Evolutionary conservation across 2,797 vertebrate species (phyloP).

Genomic region (Nasua narica): DNA sequence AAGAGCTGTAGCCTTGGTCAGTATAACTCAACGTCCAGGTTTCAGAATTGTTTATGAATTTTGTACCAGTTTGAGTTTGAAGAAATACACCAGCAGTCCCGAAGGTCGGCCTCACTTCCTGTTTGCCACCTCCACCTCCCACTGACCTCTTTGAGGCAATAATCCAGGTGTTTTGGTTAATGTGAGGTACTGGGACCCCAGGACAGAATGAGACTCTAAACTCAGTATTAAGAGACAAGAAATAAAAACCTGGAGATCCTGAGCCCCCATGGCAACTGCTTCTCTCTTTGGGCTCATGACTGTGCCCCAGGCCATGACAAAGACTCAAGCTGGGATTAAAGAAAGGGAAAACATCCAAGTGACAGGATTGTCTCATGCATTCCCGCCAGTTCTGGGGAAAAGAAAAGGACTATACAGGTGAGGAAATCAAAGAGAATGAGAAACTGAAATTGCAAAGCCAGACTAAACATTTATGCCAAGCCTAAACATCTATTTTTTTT

Average conservation of each 20-base stretch:
- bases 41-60: neutral
- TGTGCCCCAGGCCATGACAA: neutral
- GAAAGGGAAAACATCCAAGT: neutral
- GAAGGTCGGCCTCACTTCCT: accelerated
- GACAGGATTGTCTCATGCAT: neutral
- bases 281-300: neutral
- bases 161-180: neutral
- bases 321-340: neutral
- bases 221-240: neutral
- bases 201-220: neutral
- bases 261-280: accelerated
- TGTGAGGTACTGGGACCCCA: no score
- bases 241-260: neutral
- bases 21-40: neutral
- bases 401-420: neutral
- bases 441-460: neutral
- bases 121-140: no score
- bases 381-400: neutral
- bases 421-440: neutral
- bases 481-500: accelerated
- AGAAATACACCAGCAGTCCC: neutral
- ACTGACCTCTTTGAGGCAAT: neutral
- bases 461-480: no score
- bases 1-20: neutral
- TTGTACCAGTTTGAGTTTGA: neutral